Evolutionary conservation across 37 sponge, comb jelly and placozoan species (phyloP).

Genomic region (Beroe forskalii): DNA sequence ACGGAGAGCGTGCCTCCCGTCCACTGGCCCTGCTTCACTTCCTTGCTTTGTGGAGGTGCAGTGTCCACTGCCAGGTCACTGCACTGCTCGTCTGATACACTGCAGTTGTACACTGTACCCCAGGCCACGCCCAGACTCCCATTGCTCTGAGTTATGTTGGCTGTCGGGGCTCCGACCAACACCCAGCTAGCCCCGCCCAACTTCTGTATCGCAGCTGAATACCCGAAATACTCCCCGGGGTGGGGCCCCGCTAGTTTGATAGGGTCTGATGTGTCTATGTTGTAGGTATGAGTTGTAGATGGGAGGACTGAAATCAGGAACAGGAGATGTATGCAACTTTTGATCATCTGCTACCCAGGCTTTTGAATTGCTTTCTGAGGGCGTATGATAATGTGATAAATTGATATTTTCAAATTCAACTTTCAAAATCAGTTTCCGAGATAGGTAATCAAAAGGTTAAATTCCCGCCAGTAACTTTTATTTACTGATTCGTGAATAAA

Average conservation of each 20-base stretch:
- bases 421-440: no score
- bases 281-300: neutral
- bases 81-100: neutral
- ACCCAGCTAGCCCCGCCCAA: slow-evolving; percentile 9
- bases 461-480: no score
- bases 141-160: neutral
- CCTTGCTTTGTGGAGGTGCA: neutral
- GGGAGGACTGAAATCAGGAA: neutral
- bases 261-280: slow-evolving; percentile 35
- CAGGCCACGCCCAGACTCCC: slow-evolving; percentile 14
- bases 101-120: slow-evolving; percentile 54
- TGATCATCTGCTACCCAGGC: no score
- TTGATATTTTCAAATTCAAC: no score
- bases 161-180: slow-evolving; percentile 37
- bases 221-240: slow-evolving; percentile 29
- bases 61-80: neutral
- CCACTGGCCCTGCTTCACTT: slow-evolving; percentile 56
- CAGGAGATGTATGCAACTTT: no score
- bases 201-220: slow-evolving; percentile 13
- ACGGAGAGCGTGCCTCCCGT: neutral
- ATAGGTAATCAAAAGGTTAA: no score
- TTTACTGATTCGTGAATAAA: no score
- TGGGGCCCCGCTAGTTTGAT: neutral
- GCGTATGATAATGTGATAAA: no score
- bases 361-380: no score